A percentile compares a stretch with the other conserved stretches of the same genome.
Conservation (phyloP, 1,140 invertebrate species). For the Drosophila pandora region DNA sequence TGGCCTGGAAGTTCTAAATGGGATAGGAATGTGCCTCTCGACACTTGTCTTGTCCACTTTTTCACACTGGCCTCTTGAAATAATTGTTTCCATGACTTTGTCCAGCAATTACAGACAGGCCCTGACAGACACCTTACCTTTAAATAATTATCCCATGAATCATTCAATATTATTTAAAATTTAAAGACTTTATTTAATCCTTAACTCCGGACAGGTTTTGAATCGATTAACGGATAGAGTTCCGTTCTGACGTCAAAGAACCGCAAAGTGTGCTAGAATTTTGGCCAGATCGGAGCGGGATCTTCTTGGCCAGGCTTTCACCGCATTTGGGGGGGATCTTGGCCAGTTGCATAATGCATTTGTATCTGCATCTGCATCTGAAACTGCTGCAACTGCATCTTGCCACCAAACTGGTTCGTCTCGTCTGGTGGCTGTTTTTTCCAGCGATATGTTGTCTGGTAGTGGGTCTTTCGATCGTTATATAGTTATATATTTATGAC, state of each 20-base stretch:
- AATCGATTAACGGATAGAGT: constrained; percentile 26
- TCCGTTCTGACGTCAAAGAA: constrained; percentile 52
- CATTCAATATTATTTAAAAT: too few species aligned
- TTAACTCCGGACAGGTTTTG: neutral
- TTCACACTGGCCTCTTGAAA: neutral
- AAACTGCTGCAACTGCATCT: constrained; percentile 22
- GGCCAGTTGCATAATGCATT: constrained; percentile 29
- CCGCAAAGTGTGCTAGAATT: constrained; percentile 57
- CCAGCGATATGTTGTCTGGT: neutral
- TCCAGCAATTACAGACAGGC: too few species aligned
- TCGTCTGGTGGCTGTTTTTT: constrained; percentile 4
- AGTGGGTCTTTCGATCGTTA: neutral
- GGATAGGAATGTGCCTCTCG: neutral
- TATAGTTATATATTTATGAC: constrained; percentile 34
- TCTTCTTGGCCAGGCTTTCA: constrained; percentile 14
- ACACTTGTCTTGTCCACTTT: too few species aligned
- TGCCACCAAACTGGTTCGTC: constrained; percentile 36
- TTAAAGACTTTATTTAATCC: neutral
- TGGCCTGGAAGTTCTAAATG: neutral
- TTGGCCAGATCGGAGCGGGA: neutral
- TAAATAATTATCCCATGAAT: neutral
- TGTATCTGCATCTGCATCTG: constrained; percentile 8
- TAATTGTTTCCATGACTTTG: too few species aligned
- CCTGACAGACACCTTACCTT: too few species aligned
- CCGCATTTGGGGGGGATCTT: constrained; percentile 4